phyloP scores from a whole-genome alignment of 1,140 invertebrate genomes.

The Tachypleus tridentatus region DNA sequence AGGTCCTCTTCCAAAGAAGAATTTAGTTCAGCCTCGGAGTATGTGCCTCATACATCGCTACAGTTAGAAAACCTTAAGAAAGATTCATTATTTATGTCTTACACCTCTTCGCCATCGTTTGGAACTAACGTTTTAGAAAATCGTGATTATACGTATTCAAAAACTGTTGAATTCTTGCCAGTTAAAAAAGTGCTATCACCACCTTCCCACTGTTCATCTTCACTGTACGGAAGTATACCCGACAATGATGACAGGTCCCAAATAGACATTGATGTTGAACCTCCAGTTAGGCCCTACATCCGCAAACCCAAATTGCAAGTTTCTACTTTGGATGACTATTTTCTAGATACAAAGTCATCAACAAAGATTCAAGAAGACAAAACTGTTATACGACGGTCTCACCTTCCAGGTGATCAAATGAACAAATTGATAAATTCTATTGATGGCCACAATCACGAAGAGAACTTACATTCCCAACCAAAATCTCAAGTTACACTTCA shows the following conservation, averaged over 20 bases:
- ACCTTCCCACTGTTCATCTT: constrained; percentile 10
- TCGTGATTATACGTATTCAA: no score
- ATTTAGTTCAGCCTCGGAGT: constrained; percentile 8
- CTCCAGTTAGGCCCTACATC: constrained; percentile 16
- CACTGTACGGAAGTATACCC: constrained; percentile 25
- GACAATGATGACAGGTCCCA: constrained; percentile 29
- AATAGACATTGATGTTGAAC: constrained; percentile 20
- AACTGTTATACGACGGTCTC: background rate
- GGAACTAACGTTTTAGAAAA: no score
- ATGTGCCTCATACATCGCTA: constrained; percentile 15
- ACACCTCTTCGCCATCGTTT: constrained; percentile 14
- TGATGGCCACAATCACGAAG: no score
- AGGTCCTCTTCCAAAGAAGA: constrained; percentile 8
- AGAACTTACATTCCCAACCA: no score
- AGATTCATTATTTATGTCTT: background rate
- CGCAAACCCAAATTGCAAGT: constrained; percentile 11
- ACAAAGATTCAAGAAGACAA: constrained; percentile 21
- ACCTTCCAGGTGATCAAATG: no score
- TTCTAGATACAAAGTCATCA: constrained; percentile 10
- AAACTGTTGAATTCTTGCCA: no score
- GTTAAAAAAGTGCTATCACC: constrained; percentile 17
- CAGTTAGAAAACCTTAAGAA: constrained; percentile 15
- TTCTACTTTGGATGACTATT: constrained; percentile 18
- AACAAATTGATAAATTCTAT: no score
- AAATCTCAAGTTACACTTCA: constrained; percentile 65